A percentile compares a stretch with the other conserved stretches of the same genome.
Evolutionary conservation across 2,797 vertebrate species (phyloP).

Genomic region (Ceyx erithaca): DNA sequence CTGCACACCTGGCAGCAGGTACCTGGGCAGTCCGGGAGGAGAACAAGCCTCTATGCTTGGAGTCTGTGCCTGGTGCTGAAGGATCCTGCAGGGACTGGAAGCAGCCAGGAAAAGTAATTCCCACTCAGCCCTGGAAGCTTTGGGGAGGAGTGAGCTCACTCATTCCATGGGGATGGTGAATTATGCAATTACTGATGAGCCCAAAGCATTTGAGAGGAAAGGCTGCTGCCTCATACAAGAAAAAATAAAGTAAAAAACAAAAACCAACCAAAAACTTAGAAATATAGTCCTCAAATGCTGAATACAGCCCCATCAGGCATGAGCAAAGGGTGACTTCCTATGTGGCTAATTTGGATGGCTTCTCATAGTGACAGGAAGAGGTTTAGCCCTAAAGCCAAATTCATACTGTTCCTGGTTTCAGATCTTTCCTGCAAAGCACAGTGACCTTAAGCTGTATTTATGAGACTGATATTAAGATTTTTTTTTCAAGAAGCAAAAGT

Average conservation of each 20-base stretch:
- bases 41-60: background rate
- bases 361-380: background rate
- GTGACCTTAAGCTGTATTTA: background rate
- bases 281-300: background rate
- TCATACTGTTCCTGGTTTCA: background rate
- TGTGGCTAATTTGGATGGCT: background rate
- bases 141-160: background rate
- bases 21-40: background rate
- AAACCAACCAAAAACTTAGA: background rate
- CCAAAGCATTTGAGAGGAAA: background rate
- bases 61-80: rapidly evolving
- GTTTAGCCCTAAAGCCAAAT: background rate
- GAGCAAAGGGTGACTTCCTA: background rate
- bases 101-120: background rate
- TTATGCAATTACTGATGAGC: background rate
- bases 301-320: background rate
- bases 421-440: background rate
- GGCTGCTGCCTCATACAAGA: background rate
- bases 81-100: background rate
- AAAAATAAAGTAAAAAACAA: background rate
- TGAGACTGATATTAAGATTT: rapidly evolving
- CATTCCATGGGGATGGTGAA: rapidly evolving
- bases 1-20: background rate
- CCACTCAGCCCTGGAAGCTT: background rate
- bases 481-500: background rate